phyloP scores from a whole-genome alignment of 2,888 invertebrate species.

The Halictus ligatus region DNA sequence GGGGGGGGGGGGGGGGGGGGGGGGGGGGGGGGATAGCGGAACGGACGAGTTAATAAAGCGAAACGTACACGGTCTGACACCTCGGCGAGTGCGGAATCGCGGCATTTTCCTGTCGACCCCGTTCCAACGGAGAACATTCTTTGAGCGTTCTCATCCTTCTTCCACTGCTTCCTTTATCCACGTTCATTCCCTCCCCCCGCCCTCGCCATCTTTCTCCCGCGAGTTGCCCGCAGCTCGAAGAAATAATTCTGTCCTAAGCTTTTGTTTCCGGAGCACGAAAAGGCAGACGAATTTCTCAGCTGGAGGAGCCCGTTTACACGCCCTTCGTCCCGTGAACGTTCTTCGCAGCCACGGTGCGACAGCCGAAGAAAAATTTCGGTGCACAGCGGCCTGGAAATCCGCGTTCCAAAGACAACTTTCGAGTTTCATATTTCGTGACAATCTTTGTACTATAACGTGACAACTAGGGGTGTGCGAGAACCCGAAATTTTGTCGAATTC shows the following conservation, averaged over 20 bases:
- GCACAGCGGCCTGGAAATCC: too few relatives aligned
- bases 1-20: too few relatives aligned
- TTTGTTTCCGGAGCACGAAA: slow-evolving; percentile 28
- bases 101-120: slow-evolving; percentile 55
- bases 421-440: too few relatives aligned
- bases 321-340: background rate
- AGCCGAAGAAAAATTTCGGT: background rate
- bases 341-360: background rate
- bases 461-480: too few relatives aligned
- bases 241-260: slow-evolving; percentile 44
- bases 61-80: slow-evolving; percentile 53
- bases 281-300: slow-evolving; percentile 24
- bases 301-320: slow-evolving; percentile 7
- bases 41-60: slow-evolving; percentile 55
- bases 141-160: slow-evolving; percentile 3
- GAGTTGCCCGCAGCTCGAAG: background rate
- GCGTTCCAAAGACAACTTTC: too few relatives aligned
- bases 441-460: too few relatives aligned
- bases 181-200: background rate
- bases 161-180: background rate
- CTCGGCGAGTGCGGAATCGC: slow-evolving; percentile 34
- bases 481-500: too few relatives aligned
- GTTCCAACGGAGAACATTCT: slow-evolving; percentile 36
- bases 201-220: too few relatives aligned
- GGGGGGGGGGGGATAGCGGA: background rate